Percentiles rank a stretch among this genome's conserved stretches.
These are phyloP conservation scores for Parauchenoglanis punctatus DNA, from an alignment of 2,797 vertebrate genomes.

Conservation along the genomic window DNA sequence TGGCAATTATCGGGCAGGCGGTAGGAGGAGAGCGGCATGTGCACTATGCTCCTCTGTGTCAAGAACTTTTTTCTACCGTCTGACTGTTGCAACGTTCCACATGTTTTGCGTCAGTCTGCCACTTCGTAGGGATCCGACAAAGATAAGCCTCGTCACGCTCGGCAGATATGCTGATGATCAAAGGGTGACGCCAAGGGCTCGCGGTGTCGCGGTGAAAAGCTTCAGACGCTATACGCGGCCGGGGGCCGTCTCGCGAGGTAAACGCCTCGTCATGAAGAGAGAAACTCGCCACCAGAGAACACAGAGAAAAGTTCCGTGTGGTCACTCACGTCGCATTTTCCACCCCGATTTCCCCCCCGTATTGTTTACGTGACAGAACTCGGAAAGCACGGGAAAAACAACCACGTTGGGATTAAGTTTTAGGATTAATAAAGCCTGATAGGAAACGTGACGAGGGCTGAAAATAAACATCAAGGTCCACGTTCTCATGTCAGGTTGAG, in stretches of 20 bases:
- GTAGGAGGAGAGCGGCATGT: constrained; percentile 39
- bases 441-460: background rate
- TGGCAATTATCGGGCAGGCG: constrained; percentile 14
- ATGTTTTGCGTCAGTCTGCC: constrained; percentile 28
- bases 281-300: background rate
- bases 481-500: constrained; percentile 41
- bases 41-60: constrained; percentile 34
- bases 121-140: background rate
- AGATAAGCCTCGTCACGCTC: background rate
- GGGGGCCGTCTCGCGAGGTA: background rate
- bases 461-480: background rate
- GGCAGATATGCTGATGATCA: background rate
- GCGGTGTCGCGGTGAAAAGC: background rate
- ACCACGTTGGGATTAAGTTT: background rate
- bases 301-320: background rate
- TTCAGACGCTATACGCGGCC: background rate
- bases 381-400: background rate
- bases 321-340: constrained; percentile 2
- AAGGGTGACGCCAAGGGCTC: background rate
- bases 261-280: background rate
- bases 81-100: constrained; percentile 16
- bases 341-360: background rate
- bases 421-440: background rate
- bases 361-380: constrained; percentile 5
- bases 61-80: constrained; percentile 51